Percentiles rank a stretch among this genome's conserved stretches.
Conservation (phyloP, 2,113 vertebrate species). For the Misgurnus anguillicaudatus region DNA sequence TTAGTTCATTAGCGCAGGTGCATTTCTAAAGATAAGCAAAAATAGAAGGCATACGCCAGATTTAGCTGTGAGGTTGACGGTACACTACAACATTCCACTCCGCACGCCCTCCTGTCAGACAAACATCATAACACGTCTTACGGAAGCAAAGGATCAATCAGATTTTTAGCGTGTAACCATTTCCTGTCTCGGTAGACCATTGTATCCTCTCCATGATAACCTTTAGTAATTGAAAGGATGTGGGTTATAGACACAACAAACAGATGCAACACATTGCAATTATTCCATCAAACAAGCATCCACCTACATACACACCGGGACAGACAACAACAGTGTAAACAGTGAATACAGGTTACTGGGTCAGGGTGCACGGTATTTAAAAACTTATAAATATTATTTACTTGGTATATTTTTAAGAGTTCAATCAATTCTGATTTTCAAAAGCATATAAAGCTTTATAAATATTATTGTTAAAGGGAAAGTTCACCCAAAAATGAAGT, state of each 20-base stretch:
- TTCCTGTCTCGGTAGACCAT: constrained; percentile 58
- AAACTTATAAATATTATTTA: too few relatives aligned
- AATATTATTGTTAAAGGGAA: too few relatives aligned
- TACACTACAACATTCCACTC: constrained; percentile 54
- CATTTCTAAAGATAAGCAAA: constrained; percentile 42
- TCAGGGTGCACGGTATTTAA: background rate
- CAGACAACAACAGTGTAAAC: constrained; percentile 33
- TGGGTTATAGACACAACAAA: constrained; percentile 57
- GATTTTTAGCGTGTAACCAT: constrained; percentile 58
- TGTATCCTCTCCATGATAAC: constrained; percentile 55
- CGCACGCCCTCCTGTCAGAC: constrained; percentile 37
- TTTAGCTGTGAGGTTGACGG: constrained; percentile 5
- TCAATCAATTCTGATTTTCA: too few relatives aligned
- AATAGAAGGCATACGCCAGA: constrained; percentile 20
- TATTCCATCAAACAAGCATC: constrained; percentile 49
- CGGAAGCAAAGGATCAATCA: constrained; percentile 51
- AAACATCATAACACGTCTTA: constrained; percentile 16
- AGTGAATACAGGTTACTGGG: background rate
- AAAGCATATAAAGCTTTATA: too few relatives aligned
- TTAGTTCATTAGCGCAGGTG: constrained; percentile 44
- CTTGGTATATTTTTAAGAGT: too few relatives aligned
- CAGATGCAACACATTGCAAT: constrained; percentile 44
- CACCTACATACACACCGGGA: constrained; percentile 35
- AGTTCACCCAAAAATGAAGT: too few relatives aligned
- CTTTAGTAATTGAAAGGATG: constrained; percentile 60